These are phyloP conservation scores for Pseudochirops corinnae DNA, from an alignment of 2,797 vertebrate species.

Conservation along the genomic window DNA sequence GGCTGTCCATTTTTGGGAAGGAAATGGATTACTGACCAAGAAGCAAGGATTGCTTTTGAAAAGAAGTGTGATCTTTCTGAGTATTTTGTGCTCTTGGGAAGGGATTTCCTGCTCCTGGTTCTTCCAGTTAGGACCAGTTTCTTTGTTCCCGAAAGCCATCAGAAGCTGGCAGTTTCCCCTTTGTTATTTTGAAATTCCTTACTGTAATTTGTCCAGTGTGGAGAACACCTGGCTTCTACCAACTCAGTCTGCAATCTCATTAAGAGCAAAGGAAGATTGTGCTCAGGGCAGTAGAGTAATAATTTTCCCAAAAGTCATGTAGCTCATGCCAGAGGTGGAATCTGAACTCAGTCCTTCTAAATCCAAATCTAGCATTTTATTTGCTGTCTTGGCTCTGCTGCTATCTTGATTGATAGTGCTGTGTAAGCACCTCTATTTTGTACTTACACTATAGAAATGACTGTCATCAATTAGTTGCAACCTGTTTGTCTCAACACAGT, in stretches of 20 bases:
- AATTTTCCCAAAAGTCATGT: not conserved
- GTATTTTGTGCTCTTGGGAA: not conserved
- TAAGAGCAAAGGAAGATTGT: not conserved
- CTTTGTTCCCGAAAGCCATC: not conserved
- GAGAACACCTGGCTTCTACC: not conserved
- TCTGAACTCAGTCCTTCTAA: not conserved
- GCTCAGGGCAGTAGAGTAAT: not conserved
- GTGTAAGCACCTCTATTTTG: slow-evolving; percentile 24
- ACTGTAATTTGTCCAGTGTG: not conserved
- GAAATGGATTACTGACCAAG: not conserved
- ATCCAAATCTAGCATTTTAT: not conserved
- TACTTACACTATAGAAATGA: not conserved
- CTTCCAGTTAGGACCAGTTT: not conserved
- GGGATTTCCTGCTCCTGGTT: not conserved
- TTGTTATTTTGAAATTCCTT: not conserved
- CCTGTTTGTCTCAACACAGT: slow-evolving; percentile 35
- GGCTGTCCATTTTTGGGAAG: not conserved
- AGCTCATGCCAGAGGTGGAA: not conserved
- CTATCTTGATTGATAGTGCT: no score
- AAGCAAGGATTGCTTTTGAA: not conserved
- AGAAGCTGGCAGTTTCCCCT: not conserved
- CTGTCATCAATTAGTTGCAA: slow-evolving; percentile 18
- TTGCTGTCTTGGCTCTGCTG: not conserved
- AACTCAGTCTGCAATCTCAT: not conserved
- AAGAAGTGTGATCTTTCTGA: not conserved